Conservation (phyloP, 2,797 vertebrate species). For the Malurus leucopterus region DNA sequence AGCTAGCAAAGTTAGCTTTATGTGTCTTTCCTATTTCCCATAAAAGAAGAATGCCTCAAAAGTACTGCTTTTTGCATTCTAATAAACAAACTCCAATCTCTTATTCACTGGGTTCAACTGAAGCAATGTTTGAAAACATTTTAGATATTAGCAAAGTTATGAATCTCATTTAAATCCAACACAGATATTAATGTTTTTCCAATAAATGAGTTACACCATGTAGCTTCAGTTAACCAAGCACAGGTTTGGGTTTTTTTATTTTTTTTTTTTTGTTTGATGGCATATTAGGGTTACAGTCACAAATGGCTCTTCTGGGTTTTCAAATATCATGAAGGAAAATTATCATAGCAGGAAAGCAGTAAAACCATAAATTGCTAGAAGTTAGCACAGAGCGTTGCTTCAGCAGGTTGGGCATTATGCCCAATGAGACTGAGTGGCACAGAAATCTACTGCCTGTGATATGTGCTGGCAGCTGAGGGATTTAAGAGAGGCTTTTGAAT, state of each 20-base stretch:
- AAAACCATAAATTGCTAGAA: conserved; percentile 3
- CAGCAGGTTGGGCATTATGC: neutral
- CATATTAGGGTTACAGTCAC: neutral
- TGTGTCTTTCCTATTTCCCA: neutral
- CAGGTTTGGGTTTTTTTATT: neutral
- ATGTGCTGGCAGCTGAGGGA: neutral
- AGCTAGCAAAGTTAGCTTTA: neutral
- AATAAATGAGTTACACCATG: neutral
- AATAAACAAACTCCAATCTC: neutral
- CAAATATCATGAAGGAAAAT: conserved; percentile 7
- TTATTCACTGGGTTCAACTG: neutral
- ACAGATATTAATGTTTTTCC: neutral
- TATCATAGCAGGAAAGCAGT: conserved; percentile 23
- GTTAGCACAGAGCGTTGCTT: neutral
- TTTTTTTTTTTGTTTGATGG: neutral
- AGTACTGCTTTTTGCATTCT: neutral
- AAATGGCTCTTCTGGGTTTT: neutral
- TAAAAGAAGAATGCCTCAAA: neutral
- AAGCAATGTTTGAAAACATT: neutral
- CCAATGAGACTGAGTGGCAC: neutral
- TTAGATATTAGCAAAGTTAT: neutral
- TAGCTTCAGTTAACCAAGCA: neutral
- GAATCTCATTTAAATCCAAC: neutral
- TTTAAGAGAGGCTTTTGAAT: neutral
- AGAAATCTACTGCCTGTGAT: neutral